A percentile compares a stretch with the other conserved stretches of the same genome.
phyloP scores from a whole-genome alignment of 2,797 vertebrate species.

The Hemitrygon akajei region DNA sequence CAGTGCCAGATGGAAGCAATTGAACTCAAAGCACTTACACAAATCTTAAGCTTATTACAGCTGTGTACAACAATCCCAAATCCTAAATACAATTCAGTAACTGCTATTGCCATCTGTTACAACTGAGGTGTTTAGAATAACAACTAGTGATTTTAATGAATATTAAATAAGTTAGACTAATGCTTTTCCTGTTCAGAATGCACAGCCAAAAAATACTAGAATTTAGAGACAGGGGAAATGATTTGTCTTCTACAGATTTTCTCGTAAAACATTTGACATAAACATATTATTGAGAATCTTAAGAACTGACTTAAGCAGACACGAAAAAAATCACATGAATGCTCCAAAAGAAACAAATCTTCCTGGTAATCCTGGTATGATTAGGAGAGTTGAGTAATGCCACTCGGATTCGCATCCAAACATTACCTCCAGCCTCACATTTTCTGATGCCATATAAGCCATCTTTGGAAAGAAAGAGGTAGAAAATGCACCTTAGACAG shows the following conservation, averaged over 20 bases:
- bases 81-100: not conserved
- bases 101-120: conserved; percentile 1
- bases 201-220: not conserved
- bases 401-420: not conserved
- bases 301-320: not conserved
- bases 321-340: too few species aligned
- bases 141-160: not conserved
- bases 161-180: not conserved
- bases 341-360: not conserved
- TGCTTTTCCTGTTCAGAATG: not conserved
- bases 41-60: conserved; percentile 30
- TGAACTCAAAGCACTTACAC: conserved; percentile 17
- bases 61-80: conserved; percentile 2
- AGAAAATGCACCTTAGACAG: not conserved
- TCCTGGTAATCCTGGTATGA: not conserved
- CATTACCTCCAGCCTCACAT: not conserved
- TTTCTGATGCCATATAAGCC: not conserved
- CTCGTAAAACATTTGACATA: not conserved
- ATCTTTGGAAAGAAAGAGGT: not conserved
- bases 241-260: not conserved
- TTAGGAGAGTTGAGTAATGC: not conserved
- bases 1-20: conserved; percentile 14
- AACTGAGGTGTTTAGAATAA: not conserved
- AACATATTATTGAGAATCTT: not conserved
- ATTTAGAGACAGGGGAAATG: not conserved